Conservation (phyloP, 2,888 invertebrate species). For the Plutella xylostella region DNA sequence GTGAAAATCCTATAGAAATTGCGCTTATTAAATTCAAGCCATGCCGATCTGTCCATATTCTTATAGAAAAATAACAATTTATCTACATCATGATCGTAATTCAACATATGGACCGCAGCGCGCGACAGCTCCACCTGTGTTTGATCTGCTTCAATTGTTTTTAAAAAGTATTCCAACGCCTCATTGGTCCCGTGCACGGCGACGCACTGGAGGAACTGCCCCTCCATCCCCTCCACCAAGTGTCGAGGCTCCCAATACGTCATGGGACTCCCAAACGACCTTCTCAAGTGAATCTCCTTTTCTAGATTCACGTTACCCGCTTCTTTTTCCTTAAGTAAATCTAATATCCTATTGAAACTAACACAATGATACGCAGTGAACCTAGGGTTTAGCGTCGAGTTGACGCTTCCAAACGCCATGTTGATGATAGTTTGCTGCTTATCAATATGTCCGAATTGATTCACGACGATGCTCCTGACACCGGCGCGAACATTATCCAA, state of each 20-base stretch:
- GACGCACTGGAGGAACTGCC: not conserved
- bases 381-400: not conserved
- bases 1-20: not conserved
- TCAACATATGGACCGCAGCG: not conserved
- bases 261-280: not conserved
- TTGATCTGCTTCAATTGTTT: not conserved
- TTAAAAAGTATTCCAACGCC: not conserved
- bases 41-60: not conserved
- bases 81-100: not conserved
- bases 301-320: not conserved
- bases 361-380: not conserved
- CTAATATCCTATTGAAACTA: not conserved
- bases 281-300: not conserved
- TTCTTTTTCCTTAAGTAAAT: not conserved
- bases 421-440: not conserved
- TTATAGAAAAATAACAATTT: constrained; percentile 2
- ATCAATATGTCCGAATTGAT: not conserved
- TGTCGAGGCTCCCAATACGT: not conserved
- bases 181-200: not conserved
- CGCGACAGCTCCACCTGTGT: not conserved
- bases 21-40: not conserved
- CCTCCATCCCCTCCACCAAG: not conserved
- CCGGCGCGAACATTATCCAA: not conserved
- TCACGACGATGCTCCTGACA: not conserved
- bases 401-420: not conserved